Evolutionary conservation across 2,888 invertebrate species (phyloP).

Genomic region (Cosmorhoe ocellata): DNA sequence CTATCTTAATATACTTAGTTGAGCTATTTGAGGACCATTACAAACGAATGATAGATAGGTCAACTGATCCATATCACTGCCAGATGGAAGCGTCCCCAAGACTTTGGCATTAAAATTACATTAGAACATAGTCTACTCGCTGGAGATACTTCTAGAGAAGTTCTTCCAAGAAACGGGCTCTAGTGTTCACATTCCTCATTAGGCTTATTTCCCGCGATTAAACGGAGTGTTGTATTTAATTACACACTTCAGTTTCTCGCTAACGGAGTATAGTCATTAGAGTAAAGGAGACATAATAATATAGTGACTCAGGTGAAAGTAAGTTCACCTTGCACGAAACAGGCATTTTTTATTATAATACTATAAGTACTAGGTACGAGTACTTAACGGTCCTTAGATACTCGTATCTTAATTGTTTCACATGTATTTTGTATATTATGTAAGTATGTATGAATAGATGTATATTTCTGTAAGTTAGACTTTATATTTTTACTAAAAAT

Average conservation of each 20-base stretch:
- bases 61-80: too few species aligned
- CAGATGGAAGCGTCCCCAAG: too few species aligned
- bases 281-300: slow-evolving; percentile 29
- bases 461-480: too few species aligned
- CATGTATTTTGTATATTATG: too few species aligned
- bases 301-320: slow-evolving; percentile 33
- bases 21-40: too few species aligned
- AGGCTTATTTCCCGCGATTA: slow-evolving; percentile 46
- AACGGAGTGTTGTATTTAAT: slow-evolving; percentile 45
- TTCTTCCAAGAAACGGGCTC: slow-evolving; percentile 17
- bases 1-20: too few species aligned
- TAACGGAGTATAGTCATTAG: slow-evolving; percentile 34
- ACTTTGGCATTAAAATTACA: too few species aligned
- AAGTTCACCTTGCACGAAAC: slow-evolving; percentile 9
- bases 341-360: neutral
- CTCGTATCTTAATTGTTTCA: too few species aligned
- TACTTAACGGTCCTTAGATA: too few species aligned
- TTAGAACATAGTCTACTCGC: neutral
- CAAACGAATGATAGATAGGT: too few species aligned
- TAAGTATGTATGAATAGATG: neutral
- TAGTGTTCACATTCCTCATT: slow-evolving; percentile 37
- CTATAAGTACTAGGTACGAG: neutral
- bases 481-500: too few species aligned
- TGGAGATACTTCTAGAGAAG: neutral
- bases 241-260: slow-evolving; percentile 49